Base-by-base conservation (phyloP, 2,888 invertebrate genomes). In the Andrena minutula region DNA sequence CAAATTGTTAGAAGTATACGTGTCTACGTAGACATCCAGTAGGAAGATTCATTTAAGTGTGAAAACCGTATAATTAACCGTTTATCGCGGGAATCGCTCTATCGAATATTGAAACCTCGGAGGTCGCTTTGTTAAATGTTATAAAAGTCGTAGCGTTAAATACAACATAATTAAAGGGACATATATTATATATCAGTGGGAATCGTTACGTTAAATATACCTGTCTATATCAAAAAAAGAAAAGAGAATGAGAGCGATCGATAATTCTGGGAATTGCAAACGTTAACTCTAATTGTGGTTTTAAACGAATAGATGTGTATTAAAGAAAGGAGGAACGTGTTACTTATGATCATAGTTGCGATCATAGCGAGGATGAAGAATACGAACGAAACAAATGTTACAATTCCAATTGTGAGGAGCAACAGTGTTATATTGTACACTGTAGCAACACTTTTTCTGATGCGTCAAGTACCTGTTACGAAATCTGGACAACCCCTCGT, bases 381-480 rank as follows among this genome's bases (percentile, higher is more conserved):
- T 58, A 60, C n/a, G 30, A 61, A 53, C 20, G 28, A 49, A 75
- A 63, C 75, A 73, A 83, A 70, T 49, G 74, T 72, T 79, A 73
- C 61, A 53, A 72, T 68, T 61, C 28, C 64, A 69, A 61, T 86
- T 30, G 63, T 51, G 60, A 49, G 70, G n/a, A 69, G 23, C 41
- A 26, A 63, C 70, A 30, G 53, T 70, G 73, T 66, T 71, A 53
- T 75, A 63, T 76, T 20, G n/a, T 47, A 47, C 75, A 65, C 58
- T 47, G 63, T 78, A 26, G 69, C 49, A 53, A 56, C 61, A 74
- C 32, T 68, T 51, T 71, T 60, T 58, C 73, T 68, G 79, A 82
- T 77, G 66, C 82, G 70, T 87, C 80, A 65, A 85, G 77, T 84
- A 86, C 77, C 77, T 87, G 72, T 73, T 74, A 75, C 58, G 69